These are phyloP conservation scores for Melanotaenia trifasciata DNA, from an alignment of 2,797 vertebrate genomes.

Conservation along the genomic window DNA sequence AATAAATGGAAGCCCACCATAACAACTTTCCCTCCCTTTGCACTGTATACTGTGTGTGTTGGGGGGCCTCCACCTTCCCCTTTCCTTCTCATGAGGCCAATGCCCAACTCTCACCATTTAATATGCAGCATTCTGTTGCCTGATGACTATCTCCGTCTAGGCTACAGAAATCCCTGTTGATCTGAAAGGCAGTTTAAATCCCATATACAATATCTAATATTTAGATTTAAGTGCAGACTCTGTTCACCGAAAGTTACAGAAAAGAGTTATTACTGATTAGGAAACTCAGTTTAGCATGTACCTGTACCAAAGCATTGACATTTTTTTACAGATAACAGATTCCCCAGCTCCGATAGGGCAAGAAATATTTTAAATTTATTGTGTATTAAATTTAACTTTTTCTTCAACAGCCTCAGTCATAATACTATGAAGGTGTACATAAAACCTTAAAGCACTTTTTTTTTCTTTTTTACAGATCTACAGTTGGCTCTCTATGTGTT, in stretches of 20 bases:
- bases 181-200: conserved; percentile 51
- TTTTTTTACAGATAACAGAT: not conserved
- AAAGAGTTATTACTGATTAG: not conserved
- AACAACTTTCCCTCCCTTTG: conserved; percentile 42
- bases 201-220: conserved; percentile 42
- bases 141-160: conserved; percentile 43
- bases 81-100: not conserved
- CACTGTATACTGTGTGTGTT: conserved; percentile 10
- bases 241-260: not conserved
- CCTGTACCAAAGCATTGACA: not conserved
- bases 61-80: conserved; percentile 22
- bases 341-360: not conserved
- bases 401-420: not conserved
- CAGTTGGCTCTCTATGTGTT: conserved; percentile 7
- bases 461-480: conserved; percentile 12
- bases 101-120: conserved; percentile 40
- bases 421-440: conserved; percentile 21
- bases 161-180: conserved; percentile 38
- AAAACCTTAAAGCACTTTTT: conserved; percentile 25
- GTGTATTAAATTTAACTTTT: conserved; percentile 35
- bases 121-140: conserved; percentile 42
- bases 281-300: not conserved
- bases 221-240: not conserved
- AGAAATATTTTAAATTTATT: conserved; percentile 26
- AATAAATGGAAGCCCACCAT: conserved; percentile 57